Evolutionary conservation across 2,888 invertebrate species (phyloP).

Genomic region (Rambutsinella grinnellia): DNA sequence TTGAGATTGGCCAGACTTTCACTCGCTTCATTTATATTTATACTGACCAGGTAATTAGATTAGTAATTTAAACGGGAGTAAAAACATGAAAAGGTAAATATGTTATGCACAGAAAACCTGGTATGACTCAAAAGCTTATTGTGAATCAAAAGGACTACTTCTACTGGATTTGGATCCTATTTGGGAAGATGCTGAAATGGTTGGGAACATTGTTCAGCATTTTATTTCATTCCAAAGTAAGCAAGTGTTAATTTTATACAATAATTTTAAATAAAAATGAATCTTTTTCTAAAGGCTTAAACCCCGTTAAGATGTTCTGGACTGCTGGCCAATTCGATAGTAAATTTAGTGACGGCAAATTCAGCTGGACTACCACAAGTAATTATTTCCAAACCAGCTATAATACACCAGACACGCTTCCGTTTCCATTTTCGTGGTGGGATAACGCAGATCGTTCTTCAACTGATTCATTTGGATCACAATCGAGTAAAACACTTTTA

Average conservation of each 20-base stretch:
- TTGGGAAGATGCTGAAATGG: conserved; percentile 14
- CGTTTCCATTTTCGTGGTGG: conserved; percentile 31
- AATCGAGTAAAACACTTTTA: background rate
- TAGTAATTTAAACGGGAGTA: no score
- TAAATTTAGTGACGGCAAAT: background rate
- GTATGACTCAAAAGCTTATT: conserved; percentile 14
- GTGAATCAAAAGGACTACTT: conserved; percentile 18
- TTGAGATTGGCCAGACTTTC: conserved; percentile 29
- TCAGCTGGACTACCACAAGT: conserved; percentile 17
- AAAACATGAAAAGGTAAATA: no score
- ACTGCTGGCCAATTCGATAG: conserved; percentile 21
- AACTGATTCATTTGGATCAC: background rate
- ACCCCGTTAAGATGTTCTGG: conserved; percentile 22
- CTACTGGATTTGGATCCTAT: conserved; percentile 22
- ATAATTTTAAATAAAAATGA: background rate
- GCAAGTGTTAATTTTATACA: conserved; percentile 1
- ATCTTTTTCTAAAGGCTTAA: background rate
- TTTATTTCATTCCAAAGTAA: conserved; percentile 10
- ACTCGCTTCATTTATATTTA: conserved; percentile 28
- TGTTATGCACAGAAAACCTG: conserved; percentile 32
- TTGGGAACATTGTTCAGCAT: conserved; percentile 15
- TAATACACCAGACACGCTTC: background rate
- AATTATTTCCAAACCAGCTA: background rate
- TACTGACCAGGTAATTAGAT: conserved; percentile 29
- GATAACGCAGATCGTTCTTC: background rate